These are phyloP conservation scores for Drosophila micromelanica DNA, from an alignment of 1,140 invertebrate species.

Conservation along the genomic window DNA sequence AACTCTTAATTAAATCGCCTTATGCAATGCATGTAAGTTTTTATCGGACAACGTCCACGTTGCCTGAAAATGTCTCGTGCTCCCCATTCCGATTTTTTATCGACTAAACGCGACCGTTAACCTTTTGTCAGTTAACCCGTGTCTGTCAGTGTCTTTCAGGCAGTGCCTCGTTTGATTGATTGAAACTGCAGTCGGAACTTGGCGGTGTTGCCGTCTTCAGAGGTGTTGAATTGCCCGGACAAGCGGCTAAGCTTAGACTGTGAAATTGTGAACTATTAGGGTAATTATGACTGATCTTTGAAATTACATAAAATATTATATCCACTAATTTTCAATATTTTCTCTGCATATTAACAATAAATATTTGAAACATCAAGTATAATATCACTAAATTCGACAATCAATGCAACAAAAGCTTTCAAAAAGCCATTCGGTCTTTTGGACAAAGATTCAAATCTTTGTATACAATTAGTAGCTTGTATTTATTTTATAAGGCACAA, in stretches of 20 bases:
- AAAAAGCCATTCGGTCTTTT: too few species aligned
- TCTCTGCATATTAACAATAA: too few species aligned
- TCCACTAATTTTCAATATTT: too few species aligned
- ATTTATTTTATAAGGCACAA: too few species aligned
- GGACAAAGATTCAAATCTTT: too few species aligned
- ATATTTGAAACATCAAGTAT: too few species aligned
- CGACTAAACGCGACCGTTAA: conserved; percentile 50
- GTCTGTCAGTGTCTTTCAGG: conserved; percentile 54
- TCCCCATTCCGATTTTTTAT: conserved; percentile 18
- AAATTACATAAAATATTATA: too few species aligned
- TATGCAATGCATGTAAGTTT: conserved; percentile 49
- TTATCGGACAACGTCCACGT: conserved; percentile 8
- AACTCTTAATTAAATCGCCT: conserved; percentile 61
- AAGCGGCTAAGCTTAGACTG: conserved; percentile 1
- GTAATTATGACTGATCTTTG: conserved; percentile 56
- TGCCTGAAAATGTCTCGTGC: background rate
- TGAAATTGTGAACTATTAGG: conserved; percentile 49
- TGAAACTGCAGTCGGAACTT: conserved; percentile 65
- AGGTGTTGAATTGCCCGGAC: conserved; percentile 7
- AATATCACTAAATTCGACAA: too few species aligned
- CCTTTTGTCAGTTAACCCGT: conserved; percentile 52
- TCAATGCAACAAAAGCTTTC: too few species aligned
- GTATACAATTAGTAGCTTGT: too few species aligned
- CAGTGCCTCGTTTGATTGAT: conserved; percentile 65
- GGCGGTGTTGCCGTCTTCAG: conserved; percentile 24